A percentile compares a stretch with the other conserved stretches of the same genome.
phyloP scores from a whole-genome alignment of 2,797 vertebrate genomes.

The Megalops cyprinoides region DNA sequence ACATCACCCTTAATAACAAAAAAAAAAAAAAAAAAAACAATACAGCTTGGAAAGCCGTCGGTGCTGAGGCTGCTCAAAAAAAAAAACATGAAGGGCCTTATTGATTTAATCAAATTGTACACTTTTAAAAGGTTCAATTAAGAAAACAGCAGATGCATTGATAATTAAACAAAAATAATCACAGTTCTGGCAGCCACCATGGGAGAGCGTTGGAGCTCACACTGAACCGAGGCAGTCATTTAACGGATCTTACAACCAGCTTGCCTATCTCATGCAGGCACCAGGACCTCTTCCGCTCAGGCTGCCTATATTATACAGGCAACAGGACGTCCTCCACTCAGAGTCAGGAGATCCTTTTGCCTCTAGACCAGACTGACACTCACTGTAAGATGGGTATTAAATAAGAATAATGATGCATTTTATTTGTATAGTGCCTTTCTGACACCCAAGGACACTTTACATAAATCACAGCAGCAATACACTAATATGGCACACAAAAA shows the following conservation, averaged over 20 bases:
- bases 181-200: background rate
- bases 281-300: too few relatives aligned
- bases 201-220: too few relatives aligned
- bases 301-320: too few relatives aligned
- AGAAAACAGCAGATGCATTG: constrained; percentile 4
- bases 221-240: background rate
- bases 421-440: too few relatives aligned
- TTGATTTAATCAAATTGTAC: constrained; percentile 17
- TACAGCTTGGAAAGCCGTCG: background rate
- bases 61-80: background rate
- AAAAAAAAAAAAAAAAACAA: background rate
- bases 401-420: too few relatives aligned
- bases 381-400: too few relatives aligned
- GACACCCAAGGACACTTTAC: too few relatives aligned
- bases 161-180: constrained; percentile 19
- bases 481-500: too few relatives aligned
- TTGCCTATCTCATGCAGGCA: background rate
- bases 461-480: too few relatives aligned
- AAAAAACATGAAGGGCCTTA: background rate
- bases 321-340: background rate
- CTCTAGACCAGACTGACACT: too few relatives aligned
- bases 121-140: background rate
- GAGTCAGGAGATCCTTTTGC: background rate
- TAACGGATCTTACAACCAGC: background rate
- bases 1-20: constrained; percentile 12